Conservation (phyloP, 2,113 vertebrate species). For the Poicephalus meyeri region DNA sequence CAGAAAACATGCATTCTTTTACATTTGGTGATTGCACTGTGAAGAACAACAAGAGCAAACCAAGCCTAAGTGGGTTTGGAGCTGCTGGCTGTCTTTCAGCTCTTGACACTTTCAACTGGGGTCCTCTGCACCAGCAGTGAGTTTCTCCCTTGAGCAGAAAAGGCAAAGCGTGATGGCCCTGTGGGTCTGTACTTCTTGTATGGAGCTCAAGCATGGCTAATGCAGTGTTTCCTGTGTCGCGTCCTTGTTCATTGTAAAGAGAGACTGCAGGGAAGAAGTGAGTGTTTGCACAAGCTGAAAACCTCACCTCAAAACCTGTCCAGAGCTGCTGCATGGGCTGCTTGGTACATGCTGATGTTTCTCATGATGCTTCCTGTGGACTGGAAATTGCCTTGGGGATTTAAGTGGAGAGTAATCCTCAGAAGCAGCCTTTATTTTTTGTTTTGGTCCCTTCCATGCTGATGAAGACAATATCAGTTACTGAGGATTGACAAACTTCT, state of each 20-base stretch:
- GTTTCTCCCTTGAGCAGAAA: background rate
- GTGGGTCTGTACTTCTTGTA: background rate
- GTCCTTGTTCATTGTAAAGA: background rate
- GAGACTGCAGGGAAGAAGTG: background rate
- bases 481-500: background rate
- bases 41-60: background rate
- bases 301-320: background rate
- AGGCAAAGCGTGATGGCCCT: background rate
- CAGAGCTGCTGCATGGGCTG: background rate
- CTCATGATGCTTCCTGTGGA: accelerated
- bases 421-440: background rate
- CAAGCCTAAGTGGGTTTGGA: background rate
- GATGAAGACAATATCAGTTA: background rate
- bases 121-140: background rate
- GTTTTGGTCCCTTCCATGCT: background rate
- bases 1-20: background rate
- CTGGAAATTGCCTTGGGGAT: background rate
- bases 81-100: background rate
- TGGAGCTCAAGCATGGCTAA: background rate
- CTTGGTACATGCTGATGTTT: background rate
- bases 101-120: background rate
- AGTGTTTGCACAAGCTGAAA: background rate
- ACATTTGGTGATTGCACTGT: background rate
- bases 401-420: background rate
- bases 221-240: background rate